Conservation (phyloP, 2,888 invertebrate species). For the Amorpha juglandis region DNA sequence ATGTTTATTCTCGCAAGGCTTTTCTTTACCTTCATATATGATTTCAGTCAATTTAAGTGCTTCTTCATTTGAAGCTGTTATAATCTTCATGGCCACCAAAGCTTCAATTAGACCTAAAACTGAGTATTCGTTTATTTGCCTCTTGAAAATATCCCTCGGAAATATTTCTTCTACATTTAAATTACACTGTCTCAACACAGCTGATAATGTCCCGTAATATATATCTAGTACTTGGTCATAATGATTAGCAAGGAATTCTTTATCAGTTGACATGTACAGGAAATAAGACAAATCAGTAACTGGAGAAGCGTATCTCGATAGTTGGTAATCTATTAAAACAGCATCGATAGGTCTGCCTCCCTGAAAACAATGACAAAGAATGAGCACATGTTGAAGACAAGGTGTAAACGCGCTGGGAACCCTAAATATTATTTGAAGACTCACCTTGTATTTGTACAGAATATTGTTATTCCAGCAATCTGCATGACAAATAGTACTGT, state of each 20-base stretch:
- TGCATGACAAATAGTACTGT: constrained; percentile 66
- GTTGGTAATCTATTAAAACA: constrained; percentile 63
- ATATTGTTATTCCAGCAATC: constrained; percentile 72
- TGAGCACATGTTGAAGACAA: background rate
- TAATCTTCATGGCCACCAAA: constrained; percentile 71
- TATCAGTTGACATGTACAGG: constrained; percentile 64
- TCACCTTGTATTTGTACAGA: constrained; percentile 62
- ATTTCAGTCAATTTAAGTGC: constrained; percentile 66
- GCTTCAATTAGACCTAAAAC: constrained; percentile 69
- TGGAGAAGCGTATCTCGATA: constrained; percentile 63
- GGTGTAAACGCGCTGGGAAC: background rate
- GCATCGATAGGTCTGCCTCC: constrained; percentile 59
- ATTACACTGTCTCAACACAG: constrained; percentile 62
- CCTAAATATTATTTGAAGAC: constrained; percentile 15
- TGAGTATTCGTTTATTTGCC: constrained; percentile 62
- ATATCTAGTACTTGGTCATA: constrained; percentile 58
- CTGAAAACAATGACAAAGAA: constrained; percentile 49
- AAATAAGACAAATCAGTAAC: constrained; percentile 68
- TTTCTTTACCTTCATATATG: constrained; percentile 55
- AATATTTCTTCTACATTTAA: constrained; percentile 58
- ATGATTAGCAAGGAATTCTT: constrained; percentile 55
- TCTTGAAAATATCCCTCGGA: constrained; percentile 56
- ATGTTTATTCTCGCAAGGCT: constrained; percentile 46
- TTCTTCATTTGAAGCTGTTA: constrained; percentile 65
- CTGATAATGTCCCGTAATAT: constrained; percentile 65